Base-by-base conservation (phyloP, 1,140 invertebrate genomes). In the Eciton burchellii region DNA sequence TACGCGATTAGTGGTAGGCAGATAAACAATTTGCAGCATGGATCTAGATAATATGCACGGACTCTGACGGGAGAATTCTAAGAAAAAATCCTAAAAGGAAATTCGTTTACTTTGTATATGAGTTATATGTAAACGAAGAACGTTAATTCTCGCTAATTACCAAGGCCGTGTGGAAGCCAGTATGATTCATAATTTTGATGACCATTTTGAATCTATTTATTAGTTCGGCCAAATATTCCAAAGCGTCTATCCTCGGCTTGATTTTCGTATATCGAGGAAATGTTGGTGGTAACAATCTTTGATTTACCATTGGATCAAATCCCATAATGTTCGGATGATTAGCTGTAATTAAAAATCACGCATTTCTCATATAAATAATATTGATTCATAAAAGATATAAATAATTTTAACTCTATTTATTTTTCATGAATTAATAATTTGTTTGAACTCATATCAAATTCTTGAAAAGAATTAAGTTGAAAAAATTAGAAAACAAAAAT, bases 181-280 rank as follows among this genome's bases (percentile, higher is more conserved):
- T 95, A 83, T 96, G 96, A 81, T 96, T 96, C 6, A 96, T 97
- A 56, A 99, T 96, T 94, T 97, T 97, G 92, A 97, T 97, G 14
- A 98, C 96, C 88, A 96, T 95, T 90, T 98, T 96, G 45, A 99
- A 94, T 81, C 97, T 95, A 41, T 96, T 94, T 8, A 99, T 94
- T 85, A 98, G 95, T 88, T 97, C 96, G 86, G 97, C 96, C 88
- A 99, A 96, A 93, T 99, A 99, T 87, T 96, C 95, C 82, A 98
- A 93, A 41, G 98, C 97, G 89, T 98, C 97, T 45, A 95, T 92
- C 52, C 98, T 95, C 62, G 97, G 96, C 86, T 98, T 98, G 87
- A 99, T 99, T 93, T 98, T 97, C 0, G 98, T 98, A 93, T 99
- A 99, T 1, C 99, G 95, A 11, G 99, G 99, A 95, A 99, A 99